phyloP scores from a whole-genome alignment of 1,140 invertebrate species.

The Drosophila punjabiensis region DNA sequence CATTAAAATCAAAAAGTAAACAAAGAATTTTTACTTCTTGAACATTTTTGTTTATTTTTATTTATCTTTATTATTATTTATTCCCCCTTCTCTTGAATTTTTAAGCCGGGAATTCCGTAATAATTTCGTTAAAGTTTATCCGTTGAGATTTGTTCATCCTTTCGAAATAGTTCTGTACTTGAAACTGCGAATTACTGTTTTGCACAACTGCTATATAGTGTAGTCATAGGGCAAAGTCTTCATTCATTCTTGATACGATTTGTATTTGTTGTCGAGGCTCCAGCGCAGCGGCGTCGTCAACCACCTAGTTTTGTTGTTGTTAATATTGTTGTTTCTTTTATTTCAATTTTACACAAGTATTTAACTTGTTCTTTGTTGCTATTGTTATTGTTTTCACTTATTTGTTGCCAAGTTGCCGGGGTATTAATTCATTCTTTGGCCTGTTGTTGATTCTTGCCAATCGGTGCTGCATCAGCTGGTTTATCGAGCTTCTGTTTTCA shows the following conservation, averaged over 20 bases:
- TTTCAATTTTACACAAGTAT: constrained; percentile 53
- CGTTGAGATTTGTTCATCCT: not conserved
- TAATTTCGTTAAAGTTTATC: no score
- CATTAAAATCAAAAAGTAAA: no score
- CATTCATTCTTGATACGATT: constrained; percentile 66
- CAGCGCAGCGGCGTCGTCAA: constrained; percentile 23
- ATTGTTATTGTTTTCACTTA: constrained; percentile 34
- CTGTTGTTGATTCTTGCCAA: constrained; percentile 44
- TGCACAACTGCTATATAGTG: constrained; percentile 35
- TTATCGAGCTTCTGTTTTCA: constrained; percentile 67
- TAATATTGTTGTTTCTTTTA: constrained; percentile 36
- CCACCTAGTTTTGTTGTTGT: constrained; percentile 13
- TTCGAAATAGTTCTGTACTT: constrained; percentile 6
- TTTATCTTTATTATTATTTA: not conserved
- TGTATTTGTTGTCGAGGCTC: constrained; percentile 67
- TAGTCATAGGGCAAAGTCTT: constrained; percentile 82
- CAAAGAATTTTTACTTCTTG: no score
- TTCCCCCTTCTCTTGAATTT: not conserved
- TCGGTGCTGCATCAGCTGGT: constrained; percentile 41
- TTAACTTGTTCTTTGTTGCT: constrained; percentile 29
- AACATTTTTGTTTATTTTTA: not conserved
- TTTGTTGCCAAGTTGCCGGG: constrained; percentile 55
- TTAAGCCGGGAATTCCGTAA: no score
- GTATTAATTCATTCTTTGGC: constrained; percentile 33
- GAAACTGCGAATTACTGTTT: constrained; percentile 6